Evolutionary conservation across 2,888 invertebrate species (phyloP).

Genomic region (Agriopis aurantiaria): DNA sequence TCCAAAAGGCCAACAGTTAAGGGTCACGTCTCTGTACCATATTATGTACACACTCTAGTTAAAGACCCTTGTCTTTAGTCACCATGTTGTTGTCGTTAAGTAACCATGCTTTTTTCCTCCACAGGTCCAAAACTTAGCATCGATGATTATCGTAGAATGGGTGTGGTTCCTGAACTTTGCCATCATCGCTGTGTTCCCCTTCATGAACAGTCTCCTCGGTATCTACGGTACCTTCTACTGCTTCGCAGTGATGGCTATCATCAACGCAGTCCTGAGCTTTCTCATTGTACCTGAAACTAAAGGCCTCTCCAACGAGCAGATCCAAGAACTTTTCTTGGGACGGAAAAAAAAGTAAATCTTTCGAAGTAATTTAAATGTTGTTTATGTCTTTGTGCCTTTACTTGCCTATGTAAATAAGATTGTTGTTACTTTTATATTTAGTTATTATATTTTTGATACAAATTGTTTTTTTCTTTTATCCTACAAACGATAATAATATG

Average conservation of each 20-base stretch:
- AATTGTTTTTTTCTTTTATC: background rate
- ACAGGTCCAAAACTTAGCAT: slow-evolving; percentile 74
- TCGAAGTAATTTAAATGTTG: background rate
- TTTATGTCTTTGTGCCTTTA: slow-evolving; percentile 4
- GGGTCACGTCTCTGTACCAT: no score
- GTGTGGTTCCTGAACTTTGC: slow-evolving; percentile 78
- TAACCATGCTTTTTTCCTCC: slow-evolving; percentile 40
- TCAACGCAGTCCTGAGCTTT: slow-evolving; percentile 61
- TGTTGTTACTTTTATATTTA: slow-evolving; percentile 5
- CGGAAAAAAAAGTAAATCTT: slow-evolving; percentile 34
- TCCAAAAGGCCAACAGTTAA: no score
- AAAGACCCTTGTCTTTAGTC: no score
- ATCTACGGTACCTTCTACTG: slow-evolving; percentile 73
- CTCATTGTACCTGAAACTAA: slow-evolving; percentile 80
- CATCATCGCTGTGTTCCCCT: slow-evolving; percentile 73
- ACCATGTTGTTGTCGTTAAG: background rate
- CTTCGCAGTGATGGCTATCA: slow-evolving; percentile 64
- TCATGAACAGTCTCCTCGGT: slow-evolving; percentile 62
- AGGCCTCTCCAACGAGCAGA: slow-evolving; percentile 72
- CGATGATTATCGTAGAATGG: slow-evolving; percentile 73
- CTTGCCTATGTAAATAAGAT: slow-evolving; percentile 23
- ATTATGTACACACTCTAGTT: no score
- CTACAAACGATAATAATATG: no score
- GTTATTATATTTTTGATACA: slow-evolving; percentile 4
- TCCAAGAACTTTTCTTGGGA: slow-evolving; percentile 62